phyloP scores from a whole-genome alignment of 2,797 vertebrate genomes.

The Anguilla marmorata region DNA sequence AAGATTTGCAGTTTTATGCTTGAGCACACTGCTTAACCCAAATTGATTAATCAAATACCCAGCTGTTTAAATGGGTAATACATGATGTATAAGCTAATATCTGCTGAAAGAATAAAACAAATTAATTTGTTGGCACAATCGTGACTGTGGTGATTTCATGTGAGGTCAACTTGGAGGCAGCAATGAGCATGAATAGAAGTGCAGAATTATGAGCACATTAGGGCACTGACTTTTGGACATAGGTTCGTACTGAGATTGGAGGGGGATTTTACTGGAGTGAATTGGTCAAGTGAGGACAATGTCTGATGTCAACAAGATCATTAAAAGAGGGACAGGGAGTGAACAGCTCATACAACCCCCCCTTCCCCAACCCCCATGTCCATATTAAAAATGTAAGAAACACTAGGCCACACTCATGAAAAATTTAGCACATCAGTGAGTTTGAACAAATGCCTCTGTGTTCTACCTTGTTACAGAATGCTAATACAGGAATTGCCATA shows the following conservation, averaged over 20 bases:
- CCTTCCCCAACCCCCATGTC: neutral
- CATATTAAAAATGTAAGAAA: constrained; percentile 21
- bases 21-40: neutral
- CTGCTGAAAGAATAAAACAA: neutral
- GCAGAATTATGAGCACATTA: neutral
- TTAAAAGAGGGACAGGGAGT: neutral
- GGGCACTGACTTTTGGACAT: neutral
- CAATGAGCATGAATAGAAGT: neutral
- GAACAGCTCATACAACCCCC: neutral
- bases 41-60: neutral
- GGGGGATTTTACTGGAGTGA: neutral
- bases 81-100: neutral
- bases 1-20: neutral
- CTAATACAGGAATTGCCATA: constrained; percentile 2
- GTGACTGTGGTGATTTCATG: neutral
- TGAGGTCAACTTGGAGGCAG: neutral
- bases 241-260: neutral
- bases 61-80: neutral
- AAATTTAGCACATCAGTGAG: constrained; percentile 12
- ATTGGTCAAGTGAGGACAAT: neutral
- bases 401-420: neutral
- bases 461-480: constrained; percentile 2
- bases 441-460: neutral
- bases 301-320: neutral
- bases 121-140: neutral